Evolutionary conservation across 2,113 vertebrate genomes (phyloP), one percentile per base, ranked within the genome.

Genomic region (Anarrhichthys ocellatus): DNA sequence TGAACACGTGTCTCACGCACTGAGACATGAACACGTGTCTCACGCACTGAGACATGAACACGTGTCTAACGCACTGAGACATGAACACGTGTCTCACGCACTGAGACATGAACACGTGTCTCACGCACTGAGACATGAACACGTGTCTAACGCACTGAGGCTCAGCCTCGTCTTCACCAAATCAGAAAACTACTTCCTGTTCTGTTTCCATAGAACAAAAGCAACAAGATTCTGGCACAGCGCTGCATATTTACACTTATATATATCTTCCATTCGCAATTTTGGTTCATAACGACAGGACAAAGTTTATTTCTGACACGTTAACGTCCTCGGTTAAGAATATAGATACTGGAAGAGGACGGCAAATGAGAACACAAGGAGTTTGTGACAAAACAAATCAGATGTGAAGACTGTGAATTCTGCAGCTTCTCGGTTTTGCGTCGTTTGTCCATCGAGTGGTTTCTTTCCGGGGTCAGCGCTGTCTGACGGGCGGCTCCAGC

Each of bases 401-500:
- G 8, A 48, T 18, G 18, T 6, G 50, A 3, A 14, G 7, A n/a
- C 18, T 42, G n/a, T 14, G 32, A 0, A 22, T 58, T 44, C 9
- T 18, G 24, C 14, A 5, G 8, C 7, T 13, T 46, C 24, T 44
- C 6, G n/a, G 9, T 29, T 44, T 44, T 9, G 36, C 38, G 2
- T 24, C n/a, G 46, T 36, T 29, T 24, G 20, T 38, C 38, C 38
- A 9, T 38, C 38, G 9, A 8, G 17, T 34, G 17, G 59, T 20
- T 34, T 20, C 29, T 38, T 6, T 68, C 29, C 42, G 34, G 69
- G 75, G 17, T 89, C 72, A 89, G 84, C 14, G 88, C 89, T 93
- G 22, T 92, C 75, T 93, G 74, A 94, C 78, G 0, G 96, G 95
- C 0, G 97, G 96, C 88, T 99, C 98, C 91, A 99, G 93, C 59